Conservation (phyloP, 2,888 invertebrate species). For the Molanna angustata region DNA sequence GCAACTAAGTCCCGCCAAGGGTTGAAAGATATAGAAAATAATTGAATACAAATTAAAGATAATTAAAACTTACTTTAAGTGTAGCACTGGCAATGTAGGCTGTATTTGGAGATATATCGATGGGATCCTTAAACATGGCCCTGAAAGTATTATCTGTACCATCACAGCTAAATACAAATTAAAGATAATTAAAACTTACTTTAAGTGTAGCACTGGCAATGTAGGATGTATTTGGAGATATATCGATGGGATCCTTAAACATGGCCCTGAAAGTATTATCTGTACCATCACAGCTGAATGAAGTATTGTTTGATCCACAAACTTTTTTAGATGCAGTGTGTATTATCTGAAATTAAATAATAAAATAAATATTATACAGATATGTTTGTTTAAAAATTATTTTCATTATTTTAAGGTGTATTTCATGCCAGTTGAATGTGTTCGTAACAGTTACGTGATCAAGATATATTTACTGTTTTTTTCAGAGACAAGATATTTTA, state of each 20-base stretch:
- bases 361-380: no score
- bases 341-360: constrained; percentile 56
- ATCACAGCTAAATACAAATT: constrained; percentile 76
- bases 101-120: constrained; percentile 74
- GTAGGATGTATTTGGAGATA: constrained; percentile 73
- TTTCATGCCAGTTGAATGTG: no score
- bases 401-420: no score
- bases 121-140: constrained; percentile 80
- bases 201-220: constrained; percentile 77
- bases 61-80: constrained; percentile 71
- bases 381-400: no score
- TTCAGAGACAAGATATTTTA: no score
- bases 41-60: no score
- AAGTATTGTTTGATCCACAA: constrained; percentile 70
- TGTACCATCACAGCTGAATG: constrained; percentile 76
- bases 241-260: constrained; percentile 83
- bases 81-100: constrained; percentile 80
- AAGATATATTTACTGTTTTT: no score
- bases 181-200: no score
- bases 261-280: constrained; percentile 74
- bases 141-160: constrained; percentile 75
- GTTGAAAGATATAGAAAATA: no score
- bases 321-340: constrained; percentile 73
- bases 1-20: no score
- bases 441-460: no score